Evolutionary conservation across 2,113 vertebrate species (phyloP).

Genomic region (Thinocorus orbignyianus): DNA sequence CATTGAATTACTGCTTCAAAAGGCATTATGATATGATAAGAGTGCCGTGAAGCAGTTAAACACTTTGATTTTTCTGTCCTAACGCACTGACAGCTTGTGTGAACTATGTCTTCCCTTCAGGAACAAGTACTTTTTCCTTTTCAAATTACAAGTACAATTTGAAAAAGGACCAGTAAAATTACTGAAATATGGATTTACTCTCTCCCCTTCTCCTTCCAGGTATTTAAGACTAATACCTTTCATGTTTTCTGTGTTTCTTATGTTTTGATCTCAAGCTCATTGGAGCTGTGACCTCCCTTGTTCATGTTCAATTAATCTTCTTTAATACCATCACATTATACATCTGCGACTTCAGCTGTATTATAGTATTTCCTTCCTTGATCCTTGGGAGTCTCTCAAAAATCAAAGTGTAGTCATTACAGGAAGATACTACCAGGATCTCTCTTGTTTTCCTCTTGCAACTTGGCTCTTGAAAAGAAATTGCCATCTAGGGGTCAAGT

Average conservation of each 20-base stretch:
- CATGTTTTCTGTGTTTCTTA: neutral
- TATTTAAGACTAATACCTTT: neutral
- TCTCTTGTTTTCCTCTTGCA: neutral
- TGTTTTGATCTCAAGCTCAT: neutral
- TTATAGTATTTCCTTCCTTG: neutral
- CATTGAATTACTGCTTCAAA: neutral
- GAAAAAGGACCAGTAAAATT: neutral
- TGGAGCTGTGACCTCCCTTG: neutral
- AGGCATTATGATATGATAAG: slow-evolving; percentile 27
- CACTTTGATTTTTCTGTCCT: slow-evolving; percentile 47
- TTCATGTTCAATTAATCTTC: neutral
- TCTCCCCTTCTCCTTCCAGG: neutral
- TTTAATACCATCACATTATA: neutral
- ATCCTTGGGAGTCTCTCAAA: neutral
- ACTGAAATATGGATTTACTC: neutral
- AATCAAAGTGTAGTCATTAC: neutral
- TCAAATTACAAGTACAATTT: neutral
- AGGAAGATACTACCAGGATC: neutral
- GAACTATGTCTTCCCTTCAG: neutral
- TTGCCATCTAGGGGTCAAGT: neutral
- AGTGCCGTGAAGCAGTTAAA: neutral
- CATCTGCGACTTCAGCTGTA: neutral
- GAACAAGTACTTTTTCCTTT: neutral
- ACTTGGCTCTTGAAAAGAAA: neutral
- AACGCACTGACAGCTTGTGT: slow-evolving; percentile 1